Percentiles rank a stretch among this genome's conserved stretches.
Evolutionary conservation across 2,888 invertebrate species (phyloP).

Genomic region (Dione juno): DNA sequence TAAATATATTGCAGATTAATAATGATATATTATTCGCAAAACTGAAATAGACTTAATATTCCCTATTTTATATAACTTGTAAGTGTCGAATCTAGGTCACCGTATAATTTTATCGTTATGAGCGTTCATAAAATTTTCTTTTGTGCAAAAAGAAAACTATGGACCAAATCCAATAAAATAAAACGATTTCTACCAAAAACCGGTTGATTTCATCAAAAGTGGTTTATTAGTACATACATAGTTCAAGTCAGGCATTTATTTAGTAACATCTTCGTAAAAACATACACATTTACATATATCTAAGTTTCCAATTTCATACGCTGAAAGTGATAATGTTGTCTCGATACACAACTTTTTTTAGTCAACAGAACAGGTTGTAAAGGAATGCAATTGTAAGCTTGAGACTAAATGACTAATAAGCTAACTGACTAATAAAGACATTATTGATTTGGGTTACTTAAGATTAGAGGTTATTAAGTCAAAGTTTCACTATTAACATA

Average conservation of each 20-base stretch:
- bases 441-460: no score
- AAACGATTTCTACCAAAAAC: background rate
- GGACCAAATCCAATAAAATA: background rate
- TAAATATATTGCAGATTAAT: background rate
- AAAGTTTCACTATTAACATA: background rate
- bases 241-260: no score
- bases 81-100: conserved; percentile 33
- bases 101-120: conserved; percentile 42
- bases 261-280: no score
- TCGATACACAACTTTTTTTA: background rate
- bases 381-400: background rate
- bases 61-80: conserved; percentile 10
- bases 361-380: background rate
- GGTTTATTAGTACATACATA: no score
- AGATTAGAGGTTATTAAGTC: background rate
- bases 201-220: background rate
- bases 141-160: background rate
- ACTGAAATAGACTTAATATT: background rate
- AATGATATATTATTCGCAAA: conserved; percentile 9
- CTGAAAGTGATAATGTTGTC: background rate
- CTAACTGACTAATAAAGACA: no score
- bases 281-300: no score
- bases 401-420: no score
- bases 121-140: conserved; percentile 19
- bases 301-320: background rate